Evolutionary conservation across 2,113 vertebrate species (phyloP), one percentile per base, ranked within the genome.

Genomic region (Pycnonotus jocosus): DNA sequence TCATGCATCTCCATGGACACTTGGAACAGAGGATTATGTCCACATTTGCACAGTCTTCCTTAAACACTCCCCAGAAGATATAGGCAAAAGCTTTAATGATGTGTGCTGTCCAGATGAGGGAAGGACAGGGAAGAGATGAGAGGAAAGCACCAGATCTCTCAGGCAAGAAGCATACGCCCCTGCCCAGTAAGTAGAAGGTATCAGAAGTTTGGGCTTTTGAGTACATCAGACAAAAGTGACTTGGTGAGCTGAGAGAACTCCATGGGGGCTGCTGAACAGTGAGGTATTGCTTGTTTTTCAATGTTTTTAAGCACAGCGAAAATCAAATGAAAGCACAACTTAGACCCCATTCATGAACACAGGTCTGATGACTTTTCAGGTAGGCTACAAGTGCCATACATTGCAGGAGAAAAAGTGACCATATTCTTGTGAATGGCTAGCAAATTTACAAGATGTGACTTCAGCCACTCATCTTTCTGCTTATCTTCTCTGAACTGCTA

Each of bases 381-480:
- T 33, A 74, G 38, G 38, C 38, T 71, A 54, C 35, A 71, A 79
- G 44, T 2, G 1, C n/a, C 54, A 73, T 9, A 12, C 16, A 61
- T 9, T 73, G 38, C 37, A 84, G 48, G 23, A 94, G 74, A 87
- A 88, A 82, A 91, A 2, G 8, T 18, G 53, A 79, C 40, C 18
- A 19, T 69, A 21, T 47, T 72, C 50, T 80, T 82, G 54, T 0
- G 0, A 76, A 86, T 1, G 4, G 33, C 38, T 73, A n/a, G n/a
- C n/a, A 45, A 24, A 71, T 71, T 74, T 62, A 18, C 31, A 81
- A 64, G 61, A 54, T 22, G 60, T 51, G 56, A 78, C 28, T 89
- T 81, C 47, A 62, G 40, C 38, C 44, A 68, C 19, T 23, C 31
- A n/a, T 35, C 42, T 12, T 8, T 30, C 44, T 40, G 22, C 72